phyloP scores from a whole-genome alignment of 2,888 invertebrate species.

The Drosophila glabriapex region DNA sequence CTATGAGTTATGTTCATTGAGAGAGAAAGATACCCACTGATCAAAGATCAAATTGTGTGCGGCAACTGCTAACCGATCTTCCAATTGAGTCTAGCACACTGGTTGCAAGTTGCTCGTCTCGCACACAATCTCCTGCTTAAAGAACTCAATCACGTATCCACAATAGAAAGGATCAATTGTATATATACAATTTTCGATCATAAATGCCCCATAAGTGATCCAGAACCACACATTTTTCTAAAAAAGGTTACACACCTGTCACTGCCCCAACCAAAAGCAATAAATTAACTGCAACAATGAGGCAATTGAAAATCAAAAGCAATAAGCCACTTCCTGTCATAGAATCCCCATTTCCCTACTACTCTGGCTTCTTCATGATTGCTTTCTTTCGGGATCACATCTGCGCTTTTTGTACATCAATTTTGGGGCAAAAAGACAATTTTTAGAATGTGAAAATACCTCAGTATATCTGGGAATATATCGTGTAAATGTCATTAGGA shows the following conservation, averaged over 20 bases:
- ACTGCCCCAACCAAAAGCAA: neutral
- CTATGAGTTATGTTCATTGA: too few relatives aligned
- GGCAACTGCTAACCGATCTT: too few relatives aligned
- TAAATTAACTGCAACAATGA: neutral
- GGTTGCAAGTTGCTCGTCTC: too few relatives aligned
- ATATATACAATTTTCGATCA: too few relatives aligned
- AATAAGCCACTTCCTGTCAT: neutral
- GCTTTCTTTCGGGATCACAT: neutral
- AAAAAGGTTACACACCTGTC: neutral
- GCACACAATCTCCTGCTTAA: fast-evolving
- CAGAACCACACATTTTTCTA: neutral
- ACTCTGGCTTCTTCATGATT: neutral
- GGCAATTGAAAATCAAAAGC: neutral
- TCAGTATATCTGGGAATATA: neutral
- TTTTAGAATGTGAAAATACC: neutral
- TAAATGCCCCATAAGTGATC: neutral
- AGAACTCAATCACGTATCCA: too few relatives aligned
- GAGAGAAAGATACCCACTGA: fast-evolving
- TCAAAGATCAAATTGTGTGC: too few relatives aligned
- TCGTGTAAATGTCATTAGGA: neutral
- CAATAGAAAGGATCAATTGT: neutral
- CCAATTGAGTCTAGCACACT: too few relatives aligned
- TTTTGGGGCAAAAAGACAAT: fast-evolving
- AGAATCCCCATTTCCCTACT: neutral
- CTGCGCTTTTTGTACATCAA: neutral